Conservation (phyloP, 1,140 invertebrate species). For the Drosophila paulistorum region DNA sequence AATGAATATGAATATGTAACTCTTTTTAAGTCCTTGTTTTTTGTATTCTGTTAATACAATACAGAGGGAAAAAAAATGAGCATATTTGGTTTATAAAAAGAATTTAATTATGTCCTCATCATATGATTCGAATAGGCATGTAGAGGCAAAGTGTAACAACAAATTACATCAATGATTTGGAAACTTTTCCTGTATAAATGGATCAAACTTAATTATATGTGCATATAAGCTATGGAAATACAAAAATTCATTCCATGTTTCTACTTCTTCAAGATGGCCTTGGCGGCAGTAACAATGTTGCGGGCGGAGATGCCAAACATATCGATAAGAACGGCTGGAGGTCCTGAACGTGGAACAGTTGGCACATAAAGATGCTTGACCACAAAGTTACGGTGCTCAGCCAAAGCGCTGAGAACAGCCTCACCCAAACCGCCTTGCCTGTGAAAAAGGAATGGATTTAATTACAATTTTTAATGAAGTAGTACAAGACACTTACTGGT, state of each 20-base stretch:
- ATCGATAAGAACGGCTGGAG: slow-evolving; percentile 92
- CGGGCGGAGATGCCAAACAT: slow-evolving; percentile 94
- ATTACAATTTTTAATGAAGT: slow-evolving; percentile 8
- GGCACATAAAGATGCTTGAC: slow-evolving; percentile 94
- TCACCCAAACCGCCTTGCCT: slow-evolving; percentile 96
- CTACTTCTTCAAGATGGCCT: slow-evolving; percentile 86
- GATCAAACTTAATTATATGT: not conserved
- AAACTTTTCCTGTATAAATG: slow-evolving; percentile 4
- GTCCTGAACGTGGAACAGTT: slow-evolving; percentile 95
- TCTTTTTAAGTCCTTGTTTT: no score
- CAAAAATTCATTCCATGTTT: not conserved
- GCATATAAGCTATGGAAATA: not conserved
- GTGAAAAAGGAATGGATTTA: slow-evolving; percentile 9
- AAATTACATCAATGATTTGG: not conserved
- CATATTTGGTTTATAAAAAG: not conserved
- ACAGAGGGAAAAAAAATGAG: not conserved
- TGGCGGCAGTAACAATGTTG: slow-evolving; percentile 89
- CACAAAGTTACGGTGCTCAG: slow-evolving; percentile 88
- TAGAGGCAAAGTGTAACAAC: not conserved
- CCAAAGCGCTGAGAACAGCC: slow-evolving; percentile 93
- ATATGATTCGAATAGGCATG: not conserved
- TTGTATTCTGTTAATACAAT: no score
- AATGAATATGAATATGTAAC: not conserved
- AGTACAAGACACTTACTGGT: slow-evolving; percentile 86
- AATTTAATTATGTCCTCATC: not conserved